Conservation (phyloP, 2,797 vertebrate genomes). For the Enteromius treurensis region DNA sequence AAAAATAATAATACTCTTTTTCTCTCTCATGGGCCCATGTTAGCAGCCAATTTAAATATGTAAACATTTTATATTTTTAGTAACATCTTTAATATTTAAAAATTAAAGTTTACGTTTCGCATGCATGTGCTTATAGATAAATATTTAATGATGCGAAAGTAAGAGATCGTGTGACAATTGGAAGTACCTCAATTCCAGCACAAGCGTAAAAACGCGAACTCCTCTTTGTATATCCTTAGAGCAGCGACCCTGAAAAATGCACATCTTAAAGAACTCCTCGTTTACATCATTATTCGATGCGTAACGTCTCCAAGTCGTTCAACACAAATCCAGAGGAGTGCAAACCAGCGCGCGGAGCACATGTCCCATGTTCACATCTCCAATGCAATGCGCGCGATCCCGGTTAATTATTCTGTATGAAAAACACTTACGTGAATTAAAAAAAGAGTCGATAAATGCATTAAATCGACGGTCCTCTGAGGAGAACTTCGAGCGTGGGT, state of each 20-base stretch:
- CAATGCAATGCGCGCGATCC: slow-evolving; percentile 23
- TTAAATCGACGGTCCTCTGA: not conserved
- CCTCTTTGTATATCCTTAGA: slow-evolving; percentile 15
- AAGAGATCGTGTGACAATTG: slow-evolving; percentile 23
- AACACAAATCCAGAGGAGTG: slow-evolving; percentile 43
- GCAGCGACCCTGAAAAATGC: slow-evolving; percentile 25
- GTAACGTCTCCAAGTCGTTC: slow-evolving; percentile 18
- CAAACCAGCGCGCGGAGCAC: slow-evolving; percentile 26
- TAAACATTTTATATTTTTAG: not conserved
- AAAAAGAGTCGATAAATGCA: not conserved
- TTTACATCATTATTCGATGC: slow-evolving; percentile 33
- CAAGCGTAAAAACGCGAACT: slow-evolving; percentile 62
- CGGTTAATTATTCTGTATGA: not conserved
- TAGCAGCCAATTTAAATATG: slow-evolving; percentile 35
- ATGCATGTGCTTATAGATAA: slow-evolving; percentile 8
- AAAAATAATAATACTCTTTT: not conserved
- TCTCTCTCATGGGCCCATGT: slow-evolving; percentile 37
- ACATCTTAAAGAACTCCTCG: slow-evolving; percentile 43
- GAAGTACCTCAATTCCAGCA: slow-evolving; percentile 68
- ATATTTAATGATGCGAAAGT: slow-evolving; percentile 34
- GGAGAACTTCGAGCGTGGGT: slow-evolving; percentile 30
- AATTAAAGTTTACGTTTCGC: slow-evolving; percentile 2
- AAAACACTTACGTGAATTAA: not conserved
- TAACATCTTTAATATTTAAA: too few species aligned
- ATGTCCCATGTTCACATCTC: slow-evolving; percentile 47